Evolutionary conservation across 2,888 invertebrate genomes (phyloP).

Genomic region (Metacarcinus magister): DNA sequence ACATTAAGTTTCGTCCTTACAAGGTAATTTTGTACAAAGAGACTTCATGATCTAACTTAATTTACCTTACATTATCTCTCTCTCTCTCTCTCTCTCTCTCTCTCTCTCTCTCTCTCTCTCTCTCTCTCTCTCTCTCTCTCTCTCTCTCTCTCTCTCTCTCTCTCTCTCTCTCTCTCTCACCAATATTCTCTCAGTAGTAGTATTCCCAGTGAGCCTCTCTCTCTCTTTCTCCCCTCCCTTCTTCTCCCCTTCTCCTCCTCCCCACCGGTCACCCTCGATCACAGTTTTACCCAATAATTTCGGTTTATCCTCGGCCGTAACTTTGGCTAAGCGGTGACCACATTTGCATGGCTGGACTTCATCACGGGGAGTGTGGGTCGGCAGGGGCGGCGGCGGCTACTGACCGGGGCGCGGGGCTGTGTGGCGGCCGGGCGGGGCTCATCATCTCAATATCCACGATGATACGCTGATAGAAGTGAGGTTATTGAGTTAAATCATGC

Average conservation of each 20-base stretch:
- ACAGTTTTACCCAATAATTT: slow-evolving; percentile 70
- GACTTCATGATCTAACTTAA: no score
- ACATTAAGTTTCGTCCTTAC: no score
- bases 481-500: slow-evolving; percentile 78
- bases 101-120: no score
- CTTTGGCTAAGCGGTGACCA: slow-evolving; percentile 56
- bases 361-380: slow-evolving; percentile 52
- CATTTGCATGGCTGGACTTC: slow-evolving; percentile 70
- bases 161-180: no score
- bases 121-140: no score
- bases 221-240: background rate
- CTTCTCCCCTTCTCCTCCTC: background rate
- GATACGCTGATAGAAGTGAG: slow-evolving; percentile 76
- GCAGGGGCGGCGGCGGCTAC: background rate
- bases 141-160: no score
- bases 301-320: slow-evolving; percentile 69
- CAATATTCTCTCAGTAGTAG: no score
- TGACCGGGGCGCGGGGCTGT: background rate
- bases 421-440: background rate
- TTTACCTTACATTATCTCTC: no score
- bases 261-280: background rate
- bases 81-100: no score
- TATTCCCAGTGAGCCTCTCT: background rate
- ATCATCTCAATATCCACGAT: slow-evolving; percentile 68
- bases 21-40: no score